Evolutionary conservation across 2,113 vertebrate species (phyloP).

Genomic region (Grantiella picta): DNA sequence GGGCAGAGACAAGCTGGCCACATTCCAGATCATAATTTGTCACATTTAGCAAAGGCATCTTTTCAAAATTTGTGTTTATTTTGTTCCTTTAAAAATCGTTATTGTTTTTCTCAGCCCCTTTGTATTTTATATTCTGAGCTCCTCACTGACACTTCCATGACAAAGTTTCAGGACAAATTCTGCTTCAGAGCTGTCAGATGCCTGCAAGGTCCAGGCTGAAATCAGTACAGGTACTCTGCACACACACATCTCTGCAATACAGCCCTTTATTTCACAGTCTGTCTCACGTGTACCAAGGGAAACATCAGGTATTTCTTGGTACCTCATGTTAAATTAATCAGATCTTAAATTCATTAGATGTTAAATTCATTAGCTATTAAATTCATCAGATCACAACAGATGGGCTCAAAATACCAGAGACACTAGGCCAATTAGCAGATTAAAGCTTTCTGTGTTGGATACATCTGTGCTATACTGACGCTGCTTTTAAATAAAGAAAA

Average conservation of each 20-base stretch:
- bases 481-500: background rate
- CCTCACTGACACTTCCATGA: background rate
- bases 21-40: background rate
- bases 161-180: background rate
- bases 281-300: background rate
- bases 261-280: background rate
- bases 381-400: background rate
- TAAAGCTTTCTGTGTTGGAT: background rate
- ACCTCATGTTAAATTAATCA: background rate
- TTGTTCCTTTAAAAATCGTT: background rate
- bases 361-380: background rate
- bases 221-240: background rate
- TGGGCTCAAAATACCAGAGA: background rate
- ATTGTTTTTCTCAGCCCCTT: background rate
- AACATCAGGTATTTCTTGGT: background rate
- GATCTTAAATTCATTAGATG: background rate
- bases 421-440: background rate
- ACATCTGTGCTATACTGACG: background rate
- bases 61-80: background rate
- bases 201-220: background rate
- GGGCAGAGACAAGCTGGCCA: background rate
- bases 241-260: fast-evolving
- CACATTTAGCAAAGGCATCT: background rate
- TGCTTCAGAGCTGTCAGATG: background rate
- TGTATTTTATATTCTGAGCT: background rate